Conservation (phyloP, 92 coral and sea anemone genomes). For the Palythoa heliodiscus region DNA sequence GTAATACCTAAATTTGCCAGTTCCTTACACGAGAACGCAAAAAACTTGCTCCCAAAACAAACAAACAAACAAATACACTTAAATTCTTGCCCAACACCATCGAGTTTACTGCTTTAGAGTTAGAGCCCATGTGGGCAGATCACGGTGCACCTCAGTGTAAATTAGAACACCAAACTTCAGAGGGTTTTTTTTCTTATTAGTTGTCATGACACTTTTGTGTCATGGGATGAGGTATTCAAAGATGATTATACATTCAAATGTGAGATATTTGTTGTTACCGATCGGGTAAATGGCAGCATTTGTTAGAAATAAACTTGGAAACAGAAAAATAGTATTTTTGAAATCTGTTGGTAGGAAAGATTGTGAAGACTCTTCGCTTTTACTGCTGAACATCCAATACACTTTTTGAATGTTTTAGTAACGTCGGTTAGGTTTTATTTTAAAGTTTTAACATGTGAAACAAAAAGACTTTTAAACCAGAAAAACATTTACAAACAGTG, state of each 20-base stretch:
- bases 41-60: background rate
- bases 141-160: constrained; percentile 8
- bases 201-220: background rate
- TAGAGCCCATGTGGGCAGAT: background rate
- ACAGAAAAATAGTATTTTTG: background rate
- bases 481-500: background rate
- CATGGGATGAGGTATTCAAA: background rate
- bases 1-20: background rate
- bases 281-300: background rate
- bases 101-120: background rate
- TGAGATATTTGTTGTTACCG: background rate
- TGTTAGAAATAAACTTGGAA: background rate
- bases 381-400: background rate
- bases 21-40: background rate
- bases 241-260: too few species aligned
- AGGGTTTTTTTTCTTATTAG: too few species aligned
- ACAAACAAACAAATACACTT: background rate
- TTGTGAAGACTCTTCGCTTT: background rate
- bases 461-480: background rate
- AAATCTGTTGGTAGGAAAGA: background rate
- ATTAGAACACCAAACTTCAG: background rate
- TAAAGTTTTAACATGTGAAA: background rate
- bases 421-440: background rate
- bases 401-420: background rate
- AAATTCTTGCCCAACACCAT: background rate